phyloP scores from a whole-genome alignment of 1,140 invertebrate genomes.

The Proctacanthus coquilletti region DNA sequence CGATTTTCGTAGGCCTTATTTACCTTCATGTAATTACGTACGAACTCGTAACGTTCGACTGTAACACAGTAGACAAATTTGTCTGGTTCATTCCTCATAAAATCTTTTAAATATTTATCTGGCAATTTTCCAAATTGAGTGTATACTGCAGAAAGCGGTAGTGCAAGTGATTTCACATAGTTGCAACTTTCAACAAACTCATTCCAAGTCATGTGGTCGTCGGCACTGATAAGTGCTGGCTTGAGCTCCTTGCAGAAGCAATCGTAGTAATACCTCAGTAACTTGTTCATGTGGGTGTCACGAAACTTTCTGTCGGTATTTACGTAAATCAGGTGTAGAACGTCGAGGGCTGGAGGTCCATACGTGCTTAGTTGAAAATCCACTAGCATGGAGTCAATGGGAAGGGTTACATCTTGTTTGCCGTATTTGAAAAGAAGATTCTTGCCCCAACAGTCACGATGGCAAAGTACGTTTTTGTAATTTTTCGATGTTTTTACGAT shows the following conservation, averaged over 20 bases:
- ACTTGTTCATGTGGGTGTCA: slow-evolving; percentile 8
- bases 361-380: slow-evolving; percentile 41
- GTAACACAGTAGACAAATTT: slow-evolving; percentile 20
- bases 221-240: slow-evolving; percentile 11
- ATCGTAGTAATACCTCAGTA: slow-evolving; percentile 11
- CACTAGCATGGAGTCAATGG: slow-evolving; percentile 34
- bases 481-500: slow-evolving; percentile 24
- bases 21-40: slow-evolving; percentile 12
- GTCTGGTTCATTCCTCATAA: slow-evolving; percentile 13
- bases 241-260: slow-evolving; percentile 9
- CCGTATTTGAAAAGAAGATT: slow-evolving; percentile 43
- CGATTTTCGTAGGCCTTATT: slow-evolving; percentile 13
- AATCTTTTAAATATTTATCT: slow-evolving; percentile 16
- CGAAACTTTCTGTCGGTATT: slow-evolving; percentile 13
- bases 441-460: slow-evolving; percentile 45
- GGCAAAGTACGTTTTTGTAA: slow-evolving; percentile 38
- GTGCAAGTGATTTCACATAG: slow-evolving; percentile 19
- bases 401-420: slow-evolving; percentile 9
- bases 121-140: slow-evolving; percentile 21
- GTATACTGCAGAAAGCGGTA: slow-evolving; percentile 16
- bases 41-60: slow-evolving; percentile 14
- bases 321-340: slow-evolving; percentile 22
- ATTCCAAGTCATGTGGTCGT: slow-evolving; percentile 8
- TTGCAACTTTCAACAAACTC: slow-evolving; percentile 16
- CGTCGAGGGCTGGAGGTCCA: slow-evolving; percentile 39